phyloP scores from a whole-genome alignment of 2,113 vertebrate genomes.

The Smithornis capensis region DNA sequence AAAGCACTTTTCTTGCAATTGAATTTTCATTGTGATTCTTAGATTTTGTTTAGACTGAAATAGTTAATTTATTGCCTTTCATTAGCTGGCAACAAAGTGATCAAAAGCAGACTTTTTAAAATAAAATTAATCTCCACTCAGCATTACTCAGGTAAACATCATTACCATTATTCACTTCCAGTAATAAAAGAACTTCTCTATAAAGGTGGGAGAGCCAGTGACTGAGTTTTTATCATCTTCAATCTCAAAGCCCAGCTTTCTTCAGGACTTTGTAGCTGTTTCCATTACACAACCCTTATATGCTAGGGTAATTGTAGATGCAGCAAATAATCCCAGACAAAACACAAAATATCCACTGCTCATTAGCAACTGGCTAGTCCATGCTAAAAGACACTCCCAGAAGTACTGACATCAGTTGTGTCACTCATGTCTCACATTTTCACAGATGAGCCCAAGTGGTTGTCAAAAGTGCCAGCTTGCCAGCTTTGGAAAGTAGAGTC shows the following conservation, averaged over 20 bases:
- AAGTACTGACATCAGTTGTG: not conserved
- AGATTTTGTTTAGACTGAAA: slow-evolving; percentile 29
- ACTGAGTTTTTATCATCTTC: not conserved
- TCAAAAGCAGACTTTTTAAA: not conserved
- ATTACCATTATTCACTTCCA: not conserved
- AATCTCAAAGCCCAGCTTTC: not conserved
- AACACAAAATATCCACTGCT: not conserved
- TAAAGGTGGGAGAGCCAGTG: not conserved
- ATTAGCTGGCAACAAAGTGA: not conserved
- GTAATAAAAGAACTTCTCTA: not conserved
- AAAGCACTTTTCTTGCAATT: slow-evolving; percentile 20
- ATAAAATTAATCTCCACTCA: not conserved
- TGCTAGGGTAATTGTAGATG: not conserved
- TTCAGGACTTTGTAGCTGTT: not conserved
- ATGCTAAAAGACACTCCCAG: not conserved
- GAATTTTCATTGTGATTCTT: not conserved
- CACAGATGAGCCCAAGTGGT: not conserved
- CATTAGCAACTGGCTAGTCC: not conserved
- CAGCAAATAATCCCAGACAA: not conserved
- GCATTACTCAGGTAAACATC: not conserved
- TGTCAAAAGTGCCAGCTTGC: not conserved
- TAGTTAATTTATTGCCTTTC: slow-evolving; percentile 18
- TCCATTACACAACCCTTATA: not conserved
- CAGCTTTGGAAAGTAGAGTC: not conserved
- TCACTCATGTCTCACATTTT: not conserved